Base-by-base conservation (phyloP, 2,113 vertebrate genomes). In the Gymnogyps californianus region DNA sequence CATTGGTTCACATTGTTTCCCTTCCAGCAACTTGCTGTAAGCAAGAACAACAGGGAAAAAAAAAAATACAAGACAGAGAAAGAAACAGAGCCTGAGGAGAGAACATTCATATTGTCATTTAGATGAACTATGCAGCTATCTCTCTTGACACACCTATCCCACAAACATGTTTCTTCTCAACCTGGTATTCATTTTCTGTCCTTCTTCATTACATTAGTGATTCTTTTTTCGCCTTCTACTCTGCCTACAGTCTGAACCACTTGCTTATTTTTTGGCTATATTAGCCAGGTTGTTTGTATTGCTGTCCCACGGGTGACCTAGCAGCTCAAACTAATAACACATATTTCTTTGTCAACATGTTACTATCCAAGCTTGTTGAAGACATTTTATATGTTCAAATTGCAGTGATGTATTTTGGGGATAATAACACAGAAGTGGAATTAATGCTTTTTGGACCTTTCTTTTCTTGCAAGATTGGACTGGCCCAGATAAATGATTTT, bases 141-240 rank as follows among this genome's bases (percentile, higher is more conserved):
- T 93, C 74, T 97, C 89, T 85, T 88, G 94, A 97, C 96, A 96
- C 72, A 91, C 93, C 90, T 92, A 87, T 96, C 96, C 58, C 51
- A 91, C 70, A 83, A 95, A 84, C 83, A 90, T 91, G 95, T 77
- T 95, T 96, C 91, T 96, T 96, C 93, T 95, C 93, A 93, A 93
- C 69, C 82, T 77, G 52, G 65, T 90, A 94, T 97, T 96, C 84
- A 94, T 94, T 96, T 97, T 95, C 83, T 97, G 96, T 96, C 92
- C 59, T 90, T 67, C 90, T 91, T 96, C 90, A 96, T 97, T 96
- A 90, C n/a, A 54, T 82, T 92, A 79, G 54, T 34, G 72, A 93
- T 95, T 85, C 69, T 87, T 94, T 94, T 86, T 62, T 52, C 67
- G 52, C 59, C 38, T 86, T 83, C 40, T 93, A 47, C 70, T 92